Percentiles rank a stretch among this genome's conserved stretches.
These are phyloP conservation scores for Argopecten irradians DNA, from an alignment of 1,140 invertebrate genomes.

Conservation along the genomic window DNA sequence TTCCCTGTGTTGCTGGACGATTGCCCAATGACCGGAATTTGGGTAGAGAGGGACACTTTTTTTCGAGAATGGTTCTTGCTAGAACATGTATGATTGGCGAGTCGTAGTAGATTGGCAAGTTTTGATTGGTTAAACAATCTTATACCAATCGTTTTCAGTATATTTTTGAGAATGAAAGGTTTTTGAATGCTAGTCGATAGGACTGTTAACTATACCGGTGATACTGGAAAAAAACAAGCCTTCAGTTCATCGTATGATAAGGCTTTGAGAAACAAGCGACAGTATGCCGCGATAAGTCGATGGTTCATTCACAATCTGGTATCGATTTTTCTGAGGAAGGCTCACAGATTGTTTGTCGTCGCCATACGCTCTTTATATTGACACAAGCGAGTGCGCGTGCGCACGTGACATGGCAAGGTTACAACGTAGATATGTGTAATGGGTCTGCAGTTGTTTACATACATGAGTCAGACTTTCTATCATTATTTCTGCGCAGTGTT, in stretches of 20 bases:
- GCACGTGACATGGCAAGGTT: background rate
- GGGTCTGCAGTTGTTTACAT: background rate
- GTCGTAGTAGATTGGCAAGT: background rate
- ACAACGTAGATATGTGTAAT: background rate
- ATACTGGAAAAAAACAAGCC: background rate
- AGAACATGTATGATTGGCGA: slow-evolving; percentile 9
- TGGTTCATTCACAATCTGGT: background rate
- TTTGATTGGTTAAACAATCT: background rate
- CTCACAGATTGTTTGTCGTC: background rate
- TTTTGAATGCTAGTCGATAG: background rate
- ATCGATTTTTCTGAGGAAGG: background rate
- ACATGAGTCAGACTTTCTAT: background rate
- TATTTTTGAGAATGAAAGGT: background rate
- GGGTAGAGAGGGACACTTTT: background rate
- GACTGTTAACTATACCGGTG: background rate
- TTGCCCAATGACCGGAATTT: slow-evolving; percentile 13
- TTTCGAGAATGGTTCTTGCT: background rate
- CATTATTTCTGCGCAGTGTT: background rate
- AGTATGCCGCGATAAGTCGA: background rate
- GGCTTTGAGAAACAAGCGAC: background rate
- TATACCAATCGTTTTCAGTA: background rate
- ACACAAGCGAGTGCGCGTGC: background rate
- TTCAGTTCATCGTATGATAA: background rate
- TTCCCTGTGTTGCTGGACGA: background rate
- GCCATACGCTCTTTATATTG: background rate